These are phyloP conservation scores for Akabosia matsudoensis DNA, from an alignment of 1,140 invertebrate species.

Conservation along the genomic window DNA sequence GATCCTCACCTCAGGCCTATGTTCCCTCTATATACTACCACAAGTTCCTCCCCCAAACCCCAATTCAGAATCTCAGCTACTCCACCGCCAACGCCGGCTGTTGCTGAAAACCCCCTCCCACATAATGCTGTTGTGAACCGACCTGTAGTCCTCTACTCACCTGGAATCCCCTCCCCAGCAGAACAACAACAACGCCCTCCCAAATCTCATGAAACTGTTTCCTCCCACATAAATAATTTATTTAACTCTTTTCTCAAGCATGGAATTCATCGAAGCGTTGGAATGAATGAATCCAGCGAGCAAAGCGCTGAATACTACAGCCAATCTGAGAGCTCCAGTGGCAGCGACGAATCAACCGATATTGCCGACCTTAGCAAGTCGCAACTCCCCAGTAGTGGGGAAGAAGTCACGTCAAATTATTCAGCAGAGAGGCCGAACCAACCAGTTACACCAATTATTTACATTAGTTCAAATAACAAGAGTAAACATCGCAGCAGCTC, in stretches of 20 bases:
- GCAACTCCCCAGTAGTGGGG: neutral
- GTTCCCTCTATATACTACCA: neutral
- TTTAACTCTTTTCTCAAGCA: slow-evolving; percentile 6
- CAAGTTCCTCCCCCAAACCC: neutral
- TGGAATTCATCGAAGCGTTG: neutral
- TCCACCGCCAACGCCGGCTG: neutral
- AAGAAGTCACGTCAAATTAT: neutral
- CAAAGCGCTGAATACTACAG: neutral
- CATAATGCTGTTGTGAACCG: neutral
- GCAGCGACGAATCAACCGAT: neutral
- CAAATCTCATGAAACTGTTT: neutral
- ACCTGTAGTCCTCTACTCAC: neutral
- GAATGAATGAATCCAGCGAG: neutral
- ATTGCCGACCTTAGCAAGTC: neutral
- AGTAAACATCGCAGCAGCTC: neutral
- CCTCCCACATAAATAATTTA: neutral
- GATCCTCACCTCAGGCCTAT: neutral
- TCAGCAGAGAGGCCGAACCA: neutral
- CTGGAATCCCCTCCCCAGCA: too few relatives aligned
- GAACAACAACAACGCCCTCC: too few relatives aligned
- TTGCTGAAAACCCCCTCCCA: too few relatives aligned
- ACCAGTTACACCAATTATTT: neutral
- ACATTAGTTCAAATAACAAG: neutral
- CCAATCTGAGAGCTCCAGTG: neutral
- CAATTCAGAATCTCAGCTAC: neutral